Evolutionary conservation across 2,113 vertebrate genomes (phyloP).

Genomic region (Callospermophilus lateralis): DNA sequence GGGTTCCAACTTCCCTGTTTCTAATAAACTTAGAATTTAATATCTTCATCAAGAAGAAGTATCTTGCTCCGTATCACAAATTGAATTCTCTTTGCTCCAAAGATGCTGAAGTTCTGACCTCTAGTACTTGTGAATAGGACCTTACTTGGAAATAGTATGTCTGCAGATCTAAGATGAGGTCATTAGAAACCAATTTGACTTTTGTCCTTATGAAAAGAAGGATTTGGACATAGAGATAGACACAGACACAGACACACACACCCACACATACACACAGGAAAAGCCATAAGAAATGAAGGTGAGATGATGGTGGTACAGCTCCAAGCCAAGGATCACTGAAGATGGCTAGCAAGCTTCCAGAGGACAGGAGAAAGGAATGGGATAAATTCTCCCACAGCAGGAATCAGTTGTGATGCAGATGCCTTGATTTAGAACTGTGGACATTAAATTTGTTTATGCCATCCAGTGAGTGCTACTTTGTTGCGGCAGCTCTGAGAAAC

Average conservation of each 20-base stretch:
- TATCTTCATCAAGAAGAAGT: not conserved
- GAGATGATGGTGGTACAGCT: not conserved
- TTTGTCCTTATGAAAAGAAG: not conserved
- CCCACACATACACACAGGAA: not conserved
- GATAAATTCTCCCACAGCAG: not conserved
- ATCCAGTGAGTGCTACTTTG: not conserved
- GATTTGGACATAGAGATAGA: not conserved
- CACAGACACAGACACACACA: not conserved
- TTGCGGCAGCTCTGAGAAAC: not conserved
- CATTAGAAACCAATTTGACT: not conserved
- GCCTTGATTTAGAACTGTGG: not conserved
- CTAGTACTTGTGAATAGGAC: not conserved
- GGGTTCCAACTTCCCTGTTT: not conserved
- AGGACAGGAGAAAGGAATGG: not conserved
- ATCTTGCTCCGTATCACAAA: not conserved
- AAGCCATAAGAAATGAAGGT: not conserved
- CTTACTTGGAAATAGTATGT: constrained; percentile 10
- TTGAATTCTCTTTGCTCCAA: not conserved
- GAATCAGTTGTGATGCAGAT: not conserved
- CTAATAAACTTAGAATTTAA: constrained; percentile 15
- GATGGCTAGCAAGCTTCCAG: not conserved
- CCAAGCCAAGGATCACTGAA: not conserved
- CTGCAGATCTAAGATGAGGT: not conserved
- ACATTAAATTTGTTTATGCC: not conserved
- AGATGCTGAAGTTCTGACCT: not conserved